Conservation (phyloP, 2,888 invertebrate species). For the Mechanitis messenoides region DNA sequence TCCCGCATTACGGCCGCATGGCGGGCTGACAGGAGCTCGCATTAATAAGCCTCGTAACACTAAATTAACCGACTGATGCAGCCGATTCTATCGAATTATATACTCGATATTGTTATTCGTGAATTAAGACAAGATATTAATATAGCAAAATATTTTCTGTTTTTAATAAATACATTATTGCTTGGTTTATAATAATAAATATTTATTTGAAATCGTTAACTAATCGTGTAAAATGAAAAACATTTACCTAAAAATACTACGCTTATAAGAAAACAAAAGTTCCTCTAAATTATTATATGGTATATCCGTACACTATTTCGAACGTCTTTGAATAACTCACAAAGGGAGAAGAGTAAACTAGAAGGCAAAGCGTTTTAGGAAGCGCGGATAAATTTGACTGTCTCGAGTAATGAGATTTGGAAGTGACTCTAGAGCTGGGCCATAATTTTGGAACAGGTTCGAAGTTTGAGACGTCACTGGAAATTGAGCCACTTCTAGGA, state of each 20-base stretch:
- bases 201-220: too few relatives aligned
- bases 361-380: slow-evolving; percentile 9
- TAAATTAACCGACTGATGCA: slow-evolving; percentile 28
- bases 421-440: slow-evolving; percentile 23
- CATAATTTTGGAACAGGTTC: slow-evolving; percentile 26
- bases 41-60: slow-evolving; percentile 31
- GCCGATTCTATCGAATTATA: slow-evolving; percentile 17
- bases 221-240: too few relatives aligned
- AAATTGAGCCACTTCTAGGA: slow-evolving; percentile 25
- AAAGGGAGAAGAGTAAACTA: slow-evolving; percentile 7
- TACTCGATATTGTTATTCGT: slow-evolving; percentile 7
- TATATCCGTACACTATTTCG: not conserved
- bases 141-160: too few relatives aligned
- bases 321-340: slow-evolving; percentile 5
- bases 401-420: slow-evolving; percentile 28
- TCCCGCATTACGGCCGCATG: slow-evolving; percentile 26
- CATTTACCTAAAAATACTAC: too few relatives aligned
- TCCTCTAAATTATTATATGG: too few relatives aligned
- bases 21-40: slow-evolving; percentile 26
- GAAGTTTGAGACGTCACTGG: slow-evolving; percentile 23
- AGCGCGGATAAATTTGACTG: slow-evolving; percentile 26
- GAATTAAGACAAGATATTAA: too few relatives aligned
- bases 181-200: too few relatives aligned
- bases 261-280: too few relatives aligned
- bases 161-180: not conserved